A percentile compares a stretch with the other conserved stretches of the same genome.
Conservation (phyloP, 2,797 vertebrate species). For the Tenualosa thibaudeaui region DNA sequence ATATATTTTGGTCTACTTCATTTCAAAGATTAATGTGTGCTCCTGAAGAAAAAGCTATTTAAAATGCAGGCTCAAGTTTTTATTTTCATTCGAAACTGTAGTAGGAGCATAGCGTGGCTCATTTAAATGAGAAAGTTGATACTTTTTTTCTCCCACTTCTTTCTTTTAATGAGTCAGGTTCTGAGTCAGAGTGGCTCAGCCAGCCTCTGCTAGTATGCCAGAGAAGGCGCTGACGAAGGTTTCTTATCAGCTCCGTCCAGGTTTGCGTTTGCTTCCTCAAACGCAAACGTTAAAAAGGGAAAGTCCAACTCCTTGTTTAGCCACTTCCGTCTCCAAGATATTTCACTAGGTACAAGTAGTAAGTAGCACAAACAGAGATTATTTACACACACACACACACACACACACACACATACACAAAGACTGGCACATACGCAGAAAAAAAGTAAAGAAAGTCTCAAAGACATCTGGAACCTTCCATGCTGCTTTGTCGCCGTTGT, state of each 20-base stretch:
- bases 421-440: neutral
- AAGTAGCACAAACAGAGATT: neutral
- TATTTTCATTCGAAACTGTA: neutral
- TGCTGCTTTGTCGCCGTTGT: neutral
- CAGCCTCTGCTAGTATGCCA: neutral
- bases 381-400: neutral
- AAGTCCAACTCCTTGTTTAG: slow-evolving; percentile 55
- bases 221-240: neutral
- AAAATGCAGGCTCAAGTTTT: neutral
- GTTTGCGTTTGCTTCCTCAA: slow-evolving; percentile 53
- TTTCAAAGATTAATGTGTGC: slow-evolving; percentile 54
- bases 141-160: slow-evolving; percentile 1
- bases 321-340: slow-evolving; percentile 51
- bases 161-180: slow-evolving; percentile 51
- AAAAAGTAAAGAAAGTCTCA: neutral
- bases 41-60: neutral
- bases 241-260: slow-evolving; percentile 64
- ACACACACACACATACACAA: neutral
- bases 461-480: neutral
- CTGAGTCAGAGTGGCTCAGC: slow-evolving; percentile 46
- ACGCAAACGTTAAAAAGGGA: slow-evolving; percentile 37
- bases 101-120: neutral
- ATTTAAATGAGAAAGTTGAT: slow-evolving; percentile 4
- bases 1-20: slow-evolving; percentile 35
- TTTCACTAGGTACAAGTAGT: no score